Evolutionary conservation across 2,888 invertebrate genomes (phyloP).

Genomic region (Drosophila lacicola): DNA sequence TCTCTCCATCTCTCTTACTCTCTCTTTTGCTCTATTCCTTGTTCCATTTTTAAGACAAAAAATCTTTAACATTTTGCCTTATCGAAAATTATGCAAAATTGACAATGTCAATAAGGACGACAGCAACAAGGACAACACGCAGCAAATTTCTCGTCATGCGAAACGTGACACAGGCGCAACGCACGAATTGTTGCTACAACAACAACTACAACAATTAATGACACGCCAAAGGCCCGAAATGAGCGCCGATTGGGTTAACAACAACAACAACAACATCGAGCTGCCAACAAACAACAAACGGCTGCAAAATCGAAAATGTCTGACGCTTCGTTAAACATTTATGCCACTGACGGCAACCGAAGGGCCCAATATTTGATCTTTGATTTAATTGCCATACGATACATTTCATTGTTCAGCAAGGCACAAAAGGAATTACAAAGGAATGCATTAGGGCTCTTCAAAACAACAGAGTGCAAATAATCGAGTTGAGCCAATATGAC

Average conservation of each 20-base stretch:
- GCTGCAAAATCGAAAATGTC: constrained; percentile 71
- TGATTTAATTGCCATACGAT: constrained; percentile 67
- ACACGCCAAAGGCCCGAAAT: constrained; percentile 50
- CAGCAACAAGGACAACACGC: constrained; percentile 48
- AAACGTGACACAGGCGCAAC: constrained; percentile 71
- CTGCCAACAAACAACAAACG: constrained; percentile 30
- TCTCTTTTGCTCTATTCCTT: constrained; percentile 3
- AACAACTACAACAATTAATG: constrained; percentile 24
- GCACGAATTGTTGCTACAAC: constrained; percentile 77
- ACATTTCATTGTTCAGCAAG: constrained; percentile 19
- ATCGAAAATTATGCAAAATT: constrained; percentile 65
- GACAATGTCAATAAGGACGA: constrained; percentile 26
- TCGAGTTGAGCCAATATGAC: constrained; percentile 2
- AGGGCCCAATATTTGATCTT: constrained; percentile 59
- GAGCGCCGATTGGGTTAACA: constrained; percentile 69
- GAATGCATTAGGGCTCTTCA: neutral
- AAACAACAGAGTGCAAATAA: neutral
- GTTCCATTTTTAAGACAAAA: constrained; percentile 10
- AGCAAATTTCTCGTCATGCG: constrained; percentile 49
- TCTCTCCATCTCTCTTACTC: neutral
- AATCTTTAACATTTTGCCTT: constrained; percentile 61
- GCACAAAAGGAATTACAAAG: constrained; percentile 14
- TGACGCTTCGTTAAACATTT: constrained; percentile 77
- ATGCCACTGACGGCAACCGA: constrained; percentile 44
- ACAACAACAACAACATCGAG: constrained; percentile 23